A percentile compares a stretch with the other conserved stretches of the same genome.
These are phyloP conservation scores for Chalcosyrphus nemorum DNA, from an alignment of 2,888 invertebrate species.

Conservation along the genomic window DNA sequence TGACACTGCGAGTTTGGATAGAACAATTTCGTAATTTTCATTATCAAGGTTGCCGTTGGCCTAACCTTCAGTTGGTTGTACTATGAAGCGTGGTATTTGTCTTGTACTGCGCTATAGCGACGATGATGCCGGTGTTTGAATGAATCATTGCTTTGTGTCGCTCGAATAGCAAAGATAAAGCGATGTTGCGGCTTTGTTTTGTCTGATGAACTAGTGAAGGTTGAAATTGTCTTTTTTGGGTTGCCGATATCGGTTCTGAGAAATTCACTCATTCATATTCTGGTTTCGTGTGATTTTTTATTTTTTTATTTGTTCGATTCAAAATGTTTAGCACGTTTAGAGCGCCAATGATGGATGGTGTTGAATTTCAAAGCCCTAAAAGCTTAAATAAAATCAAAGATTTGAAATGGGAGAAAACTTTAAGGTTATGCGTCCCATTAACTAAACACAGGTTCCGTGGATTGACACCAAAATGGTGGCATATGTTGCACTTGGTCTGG, in stretches of 20 bases:
- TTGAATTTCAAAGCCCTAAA: too few species aligned
- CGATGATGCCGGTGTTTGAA: neutral
- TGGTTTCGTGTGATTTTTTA: neutral
- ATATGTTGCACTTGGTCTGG: too few species aligned
- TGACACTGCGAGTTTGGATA: neutral
- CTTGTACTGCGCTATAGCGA: neutral
- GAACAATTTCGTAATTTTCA: conserved; percentile 20
- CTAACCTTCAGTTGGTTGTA: conserved; percentile 22
- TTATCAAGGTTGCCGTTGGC: conserved; percentile 31
- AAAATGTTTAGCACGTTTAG: neutral
- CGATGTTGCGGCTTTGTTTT: conserved; percentile 34
- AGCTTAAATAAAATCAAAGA: too few species aligned
- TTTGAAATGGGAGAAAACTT: too few species aligned
- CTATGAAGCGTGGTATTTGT: conserved; percentile 24
- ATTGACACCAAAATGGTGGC: too few species aligned
- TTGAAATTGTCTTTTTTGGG: neutral
- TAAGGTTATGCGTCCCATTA: too few species aligned
- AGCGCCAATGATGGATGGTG: too few species aligned
- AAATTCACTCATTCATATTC: neutral
- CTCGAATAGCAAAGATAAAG: neutral
- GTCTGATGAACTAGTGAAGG: conserved; percentile 30
- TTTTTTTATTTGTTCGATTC: too few species aligned
- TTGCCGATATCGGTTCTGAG: conserved; percentile 41
- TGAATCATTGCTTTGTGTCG: conserved; percentile 26
- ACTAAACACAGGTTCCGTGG: too few species aligned